Evolutionary conservation across 2,888 invertebrate species (phyloP), one percentile per base, ranked within the genome.

Genomic region (Apamea anceps): DNA sequence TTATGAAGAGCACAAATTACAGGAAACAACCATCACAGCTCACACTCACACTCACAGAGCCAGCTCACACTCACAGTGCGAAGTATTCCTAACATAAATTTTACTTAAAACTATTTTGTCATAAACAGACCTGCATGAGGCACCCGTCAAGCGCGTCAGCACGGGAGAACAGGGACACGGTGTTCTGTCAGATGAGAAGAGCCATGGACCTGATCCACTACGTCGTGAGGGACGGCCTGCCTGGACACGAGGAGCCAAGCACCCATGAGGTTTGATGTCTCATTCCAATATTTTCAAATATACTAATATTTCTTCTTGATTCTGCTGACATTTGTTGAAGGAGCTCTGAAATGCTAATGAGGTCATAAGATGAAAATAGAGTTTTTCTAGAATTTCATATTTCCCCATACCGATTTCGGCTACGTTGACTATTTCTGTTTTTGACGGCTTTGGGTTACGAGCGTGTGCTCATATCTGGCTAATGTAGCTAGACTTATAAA

Each of bases 171-270:
- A 98, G 99, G 15, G 99, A 99, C 95, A 99, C 99, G 0, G 99
- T 99, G 70, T 99, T 99, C 97, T 99, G 99, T 94, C 99, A 99
- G 96, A 99, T 99, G 98, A 97, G 99, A 84, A 98, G 99, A 86
- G 99, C 99, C 45, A 99, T 99, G 98, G 99, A 99, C 96, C 97
- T 99, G 87, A 99, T 99, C 90, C 99, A 99, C 96, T 99, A 99
- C 95, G 99, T 99, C 82, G 99, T 99, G 71, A 99, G 99, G 92
- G 99, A 99, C 95, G 99, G 99, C n/a, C 98, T 99, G 66, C 97
- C 97, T 0, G 97, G 97, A 4, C 96, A 96, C 96, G 98, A 93
- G 97, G 96, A 96, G 73, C 95, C 94, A 57, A 81, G 80, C 85
- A 91, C 96, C 8, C 96, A 96, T 85, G 97, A 97, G 97, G 97